These are phyloP conservation scores for Seira sanloemensis DNA, from an alignment of 2,888 invertebrate species.

Conservation along the genomic window DNA sequence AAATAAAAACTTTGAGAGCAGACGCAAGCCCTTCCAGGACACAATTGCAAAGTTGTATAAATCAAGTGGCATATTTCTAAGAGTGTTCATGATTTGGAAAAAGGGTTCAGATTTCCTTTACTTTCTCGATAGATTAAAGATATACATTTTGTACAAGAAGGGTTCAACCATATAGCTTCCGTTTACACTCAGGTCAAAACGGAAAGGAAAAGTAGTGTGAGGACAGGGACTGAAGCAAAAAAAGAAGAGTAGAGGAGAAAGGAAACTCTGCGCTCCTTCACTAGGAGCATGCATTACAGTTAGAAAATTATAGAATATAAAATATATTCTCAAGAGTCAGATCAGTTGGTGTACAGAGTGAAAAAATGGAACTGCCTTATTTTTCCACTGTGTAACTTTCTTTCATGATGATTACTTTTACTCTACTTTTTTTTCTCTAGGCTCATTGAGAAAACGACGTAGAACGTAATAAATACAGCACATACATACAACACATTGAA, in stretches of 20 bases:
- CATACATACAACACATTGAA: conserved; percentile 16
- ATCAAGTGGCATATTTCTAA: too few species aligned
- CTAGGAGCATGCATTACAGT: too few species aligned
- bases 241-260: conserved; percentile 37
- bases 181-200: conserved; percentile 41
- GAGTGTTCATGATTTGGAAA: too few species aligned
- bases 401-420: neutral
- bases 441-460: too few species aligned
- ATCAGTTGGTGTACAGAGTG: conserved; percentile 41
- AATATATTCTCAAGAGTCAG: conserved; percentile 60
- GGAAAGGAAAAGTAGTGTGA: conserved; percentile 33
- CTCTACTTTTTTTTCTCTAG: neutral
- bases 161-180: conserved; percentile 15
- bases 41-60: too few species aligned
- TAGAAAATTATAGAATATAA: too few species aligned
- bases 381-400: neutral
- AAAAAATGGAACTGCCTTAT: conserved; percentile 8
- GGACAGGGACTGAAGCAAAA: conserved; percentile 44
- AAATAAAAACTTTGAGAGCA: too few species aligned
- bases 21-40: neutral
- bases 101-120: too few species aligned
- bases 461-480: conserved; percentile 1
- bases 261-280: too few species aligned
- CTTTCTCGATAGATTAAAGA: conserved; percentile 20
- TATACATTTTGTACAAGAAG: conserved; percentile 4